These are phyloP conservation scores for Hydraecia micacea DNA, from an alignment of 2,888 invertebrate species.

Conservation along the genomic window DNA sequence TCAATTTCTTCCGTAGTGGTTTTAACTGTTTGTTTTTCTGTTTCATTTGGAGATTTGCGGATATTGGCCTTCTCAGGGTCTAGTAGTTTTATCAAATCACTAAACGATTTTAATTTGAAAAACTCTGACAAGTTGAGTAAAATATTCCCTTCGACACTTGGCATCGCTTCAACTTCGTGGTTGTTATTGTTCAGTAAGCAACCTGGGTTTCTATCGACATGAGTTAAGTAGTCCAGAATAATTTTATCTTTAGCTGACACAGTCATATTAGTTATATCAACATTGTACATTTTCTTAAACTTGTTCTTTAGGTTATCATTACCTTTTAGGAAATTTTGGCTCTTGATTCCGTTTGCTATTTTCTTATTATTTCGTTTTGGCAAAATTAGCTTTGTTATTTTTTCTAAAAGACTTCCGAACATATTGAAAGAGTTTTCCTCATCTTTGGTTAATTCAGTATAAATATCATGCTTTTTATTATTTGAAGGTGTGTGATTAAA, in stretches of 20 bases:
- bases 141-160: conserved; percentile 79
- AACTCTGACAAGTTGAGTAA: conserved; percentile 83
- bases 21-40: conserved; percentile 5
- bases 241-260: conserved; percentile 83
- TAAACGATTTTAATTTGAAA: conserved; percentile 82
- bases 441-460: conserved; percentile 61
- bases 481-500: conserved; percentile 12
- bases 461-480: not conserved
- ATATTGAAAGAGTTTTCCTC: conserved; percentile 74
- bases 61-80: conserved; percentile 52
- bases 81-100: conserved; percentile 79
- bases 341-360: conserved; percentile 70
- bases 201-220: conserved; percentile 77
- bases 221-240: conserved; percentile 80
- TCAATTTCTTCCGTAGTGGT: conserved; percentile 6
- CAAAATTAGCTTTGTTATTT: conserved; percentile 81
- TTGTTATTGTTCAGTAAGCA: conserved; percentile 73
- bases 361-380: conserved; percentile 76
- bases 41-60: conserved; percentile 8
- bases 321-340: conserved; percentile 68
- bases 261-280: conserved; percentile 72
- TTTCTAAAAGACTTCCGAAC: conserved; percentile 80
- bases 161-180: conserved; percentile 53
- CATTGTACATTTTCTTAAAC: conserved; percentile 72
- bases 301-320: conserved; percentile 70